Conservation (phyloP, 37 sponge, comb jelly and placozoan genomes). For the Beroe forskalii region DNA sequence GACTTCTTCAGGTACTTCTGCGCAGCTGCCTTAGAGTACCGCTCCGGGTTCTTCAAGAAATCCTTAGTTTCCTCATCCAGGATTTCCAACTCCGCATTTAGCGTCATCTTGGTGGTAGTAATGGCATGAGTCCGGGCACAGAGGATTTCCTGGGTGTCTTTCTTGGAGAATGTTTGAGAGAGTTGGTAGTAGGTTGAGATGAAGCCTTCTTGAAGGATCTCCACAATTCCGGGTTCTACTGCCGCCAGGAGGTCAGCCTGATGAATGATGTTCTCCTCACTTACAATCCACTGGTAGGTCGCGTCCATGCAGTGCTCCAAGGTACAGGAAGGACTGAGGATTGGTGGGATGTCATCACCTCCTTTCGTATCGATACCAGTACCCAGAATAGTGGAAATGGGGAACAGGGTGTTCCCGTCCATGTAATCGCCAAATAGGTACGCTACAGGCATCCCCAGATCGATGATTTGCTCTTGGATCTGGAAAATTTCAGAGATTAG, state of each 20-base stretch:
- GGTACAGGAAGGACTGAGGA: background rate
- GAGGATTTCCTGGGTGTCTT: background rate
- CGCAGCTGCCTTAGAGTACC: background rate
- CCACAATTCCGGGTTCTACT: background rate
- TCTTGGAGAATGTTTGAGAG: background rate
- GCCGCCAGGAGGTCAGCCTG: background rate
- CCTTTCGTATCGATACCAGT: background rate
- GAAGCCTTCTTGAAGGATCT: background rate
- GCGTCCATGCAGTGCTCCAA: background rate
- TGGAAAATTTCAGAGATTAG: background rate
- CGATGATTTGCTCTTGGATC: background rate
- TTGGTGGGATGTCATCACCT: background rate
- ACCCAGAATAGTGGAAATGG: background rate
- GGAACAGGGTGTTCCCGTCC: background rate
- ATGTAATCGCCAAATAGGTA: background rate
- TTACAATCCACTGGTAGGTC: background rate
- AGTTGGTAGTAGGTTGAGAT: background rate
- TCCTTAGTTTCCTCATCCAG: background rate
- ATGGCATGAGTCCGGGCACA: background rate
- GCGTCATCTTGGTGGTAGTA: background rate
- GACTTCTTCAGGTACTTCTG: background rate
- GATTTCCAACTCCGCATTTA: background rate
- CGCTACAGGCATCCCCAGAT: background rate
- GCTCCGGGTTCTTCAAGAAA: background rate
- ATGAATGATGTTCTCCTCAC: background rate